phyloP scores from a whole-genome alignment of 2,113 vertebrate genomes.

The Chrysochloris asiatica region DNA sequence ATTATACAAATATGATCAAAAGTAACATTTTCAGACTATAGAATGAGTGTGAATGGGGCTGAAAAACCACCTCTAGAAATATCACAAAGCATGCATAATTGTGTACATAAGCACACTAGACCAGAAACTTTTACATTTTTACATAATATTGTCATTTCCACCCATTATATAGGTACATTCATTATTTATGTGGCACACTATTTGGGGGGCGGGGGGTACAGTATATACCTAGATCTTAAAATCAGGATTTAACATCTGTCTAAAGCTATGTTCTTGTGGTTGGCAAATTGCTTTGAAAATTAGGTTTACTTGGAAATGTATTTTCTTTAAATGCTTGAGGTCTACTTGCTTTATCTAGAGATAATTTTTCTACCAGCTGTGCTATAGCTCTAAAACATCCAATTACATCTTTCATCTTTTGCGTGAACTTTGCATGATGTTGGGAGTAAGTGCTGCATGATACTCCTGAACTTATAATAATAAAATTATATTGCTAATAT shows the following conservation, averaged over 20 bases:
- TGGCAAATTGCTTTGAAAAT: slow-evolving; percentile 61
- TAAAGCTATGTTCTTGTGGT: slow-evolving; percentile 28
- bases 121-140: no score
- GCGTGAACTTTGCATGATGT: not conserved
- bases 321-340: not conserved
- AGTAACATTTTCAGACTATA: no score
- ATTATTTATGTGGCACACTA: no score
- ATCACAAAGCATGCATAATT: no score
- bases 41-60: no score
- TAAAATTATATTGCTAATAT: not conserved
- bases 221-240: slow-evolving; percentile 51
- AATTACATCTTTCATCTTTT: slow-evolving; percentile 35
- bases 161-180: no score
- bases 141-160: no score
- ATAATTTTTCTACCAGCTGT: slow-evolving; percentile 51
- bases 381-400: not conserved
- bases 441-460: not conserved
- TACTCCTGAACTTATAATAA: not conserved
- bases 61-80: no score
- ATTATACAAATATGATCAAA: not conserved
- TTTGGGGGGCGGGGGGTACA: no score
- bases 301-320: slow-evolving; percentile 61
- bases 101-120: no score
- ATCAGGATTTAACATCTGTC: slow-evolving; percentile 41
- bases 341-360: slow-evolving; percentile 18